These are phyloP conservation scores for Pipa parva DNA, from an alignment of 2,113 vertebrate genomes.

Conservation along the genomic window DNA sequence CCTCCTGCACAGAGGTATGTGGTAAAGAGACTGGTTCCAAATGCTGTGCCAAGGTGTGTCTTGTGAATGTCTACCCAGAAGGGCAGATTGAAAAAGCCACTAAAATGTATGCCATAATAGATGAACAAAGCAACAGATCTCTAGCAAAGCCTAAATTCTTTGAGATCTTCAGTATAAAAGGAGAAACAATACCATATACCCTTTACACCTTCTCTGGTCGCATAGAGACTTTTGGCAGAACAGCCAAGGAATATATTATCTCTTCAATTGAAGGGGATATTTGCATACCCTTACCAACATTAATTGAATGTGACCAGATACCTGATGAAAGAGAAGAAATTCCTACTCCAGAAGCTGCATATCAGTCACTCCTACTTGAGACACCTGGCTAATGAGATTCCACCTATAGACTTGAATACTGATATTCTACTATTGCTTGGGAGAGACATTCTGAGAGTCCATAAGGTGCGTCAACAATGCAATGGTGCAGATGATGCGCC, in stretches of 20 bases:
- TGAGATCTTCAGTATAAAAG: no score
- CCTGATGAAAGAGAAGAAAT: constrained; percentile 3
- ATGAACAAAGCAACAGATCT: no score
- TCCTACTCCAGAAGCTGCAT: constrained; percentile 1
- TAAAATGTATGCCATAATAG: neutral
- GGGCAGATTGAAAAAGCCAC: neutral
- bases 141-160: no score
- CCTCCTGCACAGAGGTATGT: neutral
- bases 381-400: neutral
- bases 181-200: neutral
- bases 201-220: neutral
- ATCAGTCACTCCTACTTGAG: neutral
- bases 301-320: constrained; percentile 13
- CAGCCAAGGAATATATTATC: neutral
- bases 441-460: no score
- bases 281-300: neutral
- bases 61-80: neutral
- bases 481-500: constrained; percentile 2
- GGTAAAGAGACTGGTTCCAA: neutral
- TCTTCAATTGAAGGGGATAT: neutral
- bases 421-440: neutral
- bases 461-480: neutral
- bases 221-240: neutral
- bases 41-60: neutral
- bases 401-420: neutral